These are phyloP conservation scores for Andrena dorsata DNA, from an alignment of 2,888 invertebrate species.

Conservation along the genomic window DNA sequence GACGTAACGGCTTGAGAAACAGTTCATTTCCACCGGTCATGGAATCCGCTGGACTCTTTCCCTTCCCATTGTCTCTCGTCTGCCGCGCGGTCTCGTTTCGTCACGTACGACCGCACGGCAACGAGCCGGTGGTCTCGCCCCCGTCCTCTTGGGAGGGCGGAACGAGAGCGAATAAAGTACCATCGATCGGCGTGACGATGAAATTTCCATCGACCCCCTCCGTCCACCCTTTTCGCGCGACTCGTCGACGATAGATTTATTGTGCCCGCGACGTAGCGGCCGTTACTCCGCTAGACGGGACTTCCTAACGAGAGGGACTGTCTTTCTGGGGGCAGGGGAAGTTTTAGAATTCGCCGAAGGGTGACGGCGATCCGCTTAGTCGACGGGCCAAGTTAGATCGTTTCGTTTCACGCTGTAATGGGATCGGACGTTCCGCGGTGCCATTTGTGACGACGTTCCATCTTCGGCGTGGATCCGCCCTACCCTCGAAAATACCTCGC, in stretches of 20 bases:
- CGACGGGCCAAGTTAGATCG: constrained; percentile 37
- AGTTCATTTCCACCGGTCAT: constrained; percentile 23
- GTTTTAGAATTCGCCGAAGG: constrained; percentile 9
- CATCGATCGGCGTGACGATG: neutral
- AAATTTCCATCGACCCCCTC: neutral
- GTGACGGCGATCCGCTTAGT: constrained; percentile 22
- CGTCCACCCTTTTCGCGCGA: neutral
- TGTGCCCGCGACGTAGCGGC: constrained; percentile 10
- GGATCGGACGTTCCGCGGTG: constrained; percentile 15
- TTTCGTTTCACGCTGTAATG: constrained; percentile 25
- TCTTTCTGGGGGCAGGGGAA: neutral
- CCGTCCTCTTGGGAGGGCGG: neutral
- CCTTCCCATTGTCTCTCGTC: neutral
- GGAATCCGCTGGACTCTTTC: constrained; percentile 11
- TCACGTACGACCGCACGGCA: neutral
- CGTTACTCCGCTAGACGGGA: constrained; percentile 1
- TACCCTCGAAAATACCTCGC: constrained; percentile 2
- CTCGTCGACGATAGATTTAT: constrained; percentile 19
- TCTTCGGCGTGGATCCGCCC: neutral
- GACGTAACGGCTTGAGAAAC: constrained; percentile 41
- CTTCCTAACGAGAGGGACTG: constrained; percentile 20
- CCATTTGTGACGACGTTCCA: constrained; percentile 29
- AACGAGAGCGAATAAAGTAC: neutral
- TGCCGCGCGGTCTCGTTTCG: too few species aligned
- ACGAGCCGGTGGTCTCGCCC: neutral